phyloP scores from a whole-genome alignment of 2,888 invertebrate genomes.

The Liopterus haemorrhoidalis region DNA sequence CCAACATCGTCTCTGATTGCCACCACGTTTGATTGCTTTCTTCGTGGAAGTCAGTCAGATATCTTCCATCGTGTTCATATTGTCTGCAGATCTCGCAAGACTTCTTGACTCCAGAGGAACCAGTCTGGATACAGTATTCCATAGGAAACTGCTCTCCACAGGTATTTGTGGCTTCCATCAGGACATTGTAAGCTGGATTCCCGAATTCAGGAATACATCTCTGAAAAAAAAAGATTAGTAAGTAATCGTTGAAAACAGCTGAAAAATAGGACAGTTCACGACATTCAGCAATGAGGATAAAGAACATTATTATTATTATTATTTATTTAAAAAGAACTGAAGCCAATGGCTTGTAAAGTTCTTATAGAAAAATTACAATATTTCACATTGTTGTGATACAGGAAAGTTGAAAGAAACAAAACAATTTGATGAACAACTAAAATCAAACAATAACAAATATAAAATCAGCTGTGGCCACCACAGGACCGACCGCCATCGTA shows the following conservation, averaged over 20 bases:
- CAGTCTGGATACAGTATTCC: constrained; percentile 90
- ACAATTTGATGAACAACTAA: no score
- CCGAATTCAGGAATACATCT: constrained; percentile 94
- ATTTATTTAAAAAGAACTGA: no score
- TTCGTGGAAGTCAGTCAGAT: constrained; percentile 87
- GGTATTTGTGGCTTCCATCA: constrained; percentile 91
- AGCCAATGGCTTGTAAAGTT: no score
- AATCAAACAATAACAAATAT: no score
- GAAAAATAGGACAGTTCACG: no score
- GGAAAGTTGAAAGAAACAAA: no score
- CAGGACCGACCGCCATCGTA: no score
- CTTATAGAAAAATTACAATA: no score
- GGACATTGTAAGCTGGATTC: constrained; percentile 87
- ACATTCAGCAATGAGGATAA: no score
- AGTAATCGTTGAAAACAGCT: neutral
- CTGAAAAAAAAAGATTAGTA: constrained; percentile 49
- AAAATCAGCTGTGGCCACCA: no score
- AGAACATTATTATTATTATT: no score
- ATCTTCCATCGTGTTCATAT: constrained; percentile 63
- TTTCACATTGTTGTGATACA: no score
- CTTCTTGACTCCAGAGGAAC: constrained; percentile 59
- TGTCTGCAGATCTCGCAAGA: constrained; percentile 75
- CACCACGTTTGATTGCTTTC: constrained; percentile 91
- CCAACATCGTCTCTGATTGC: constrained; percentile 97
- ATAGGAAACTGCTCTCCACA: constrained; percentile 78